phyloP scores from a whole-genome alignment of 1,140 invertebrate species.

The Halictus rubicundus region DNA sequence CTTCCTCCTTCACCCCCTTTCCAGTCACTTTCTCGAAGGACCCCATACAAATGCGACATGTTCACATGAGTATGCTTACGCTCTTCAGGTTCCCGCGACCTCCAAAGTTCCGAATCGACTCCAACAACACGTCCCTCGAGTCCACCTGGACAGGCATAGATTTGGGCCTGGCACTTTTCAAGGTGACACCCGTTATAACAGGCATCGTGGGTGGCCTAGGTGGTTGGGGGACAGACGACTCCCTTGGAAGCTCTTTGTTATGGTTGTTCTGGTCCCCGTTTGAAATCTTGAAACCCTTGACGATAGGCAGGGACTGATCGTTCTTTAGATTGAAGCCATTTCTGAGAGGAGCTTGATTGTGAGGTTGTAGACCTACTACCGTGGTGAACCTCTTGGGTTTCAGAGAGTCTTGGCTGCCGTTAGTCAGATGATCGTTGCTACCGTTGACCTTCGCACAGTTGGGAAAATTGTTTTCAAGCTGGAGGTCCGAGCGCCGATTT shows the following conservation, averaged over 20 bases:
- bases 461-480: background rate
- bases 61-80: conserved; percentile 71
- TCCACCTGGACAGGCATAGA: conserved; percentile 76
- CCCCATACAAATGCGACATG: background rate
- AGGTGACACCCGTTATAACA: conserved; percentile 75
- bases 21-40: background rate
- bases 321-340: conserved; percentile 32
- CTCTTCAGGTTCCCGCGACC: conserved; percentile 82
- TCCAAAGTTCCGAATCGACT: conserved; percentile 87
- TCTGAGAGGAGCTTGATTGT: conserved; percentile 32
- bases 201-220: conserved; percentile 77
- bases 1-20: background rate
- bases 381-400: conserved; percentile 62
- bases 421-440: background rate
- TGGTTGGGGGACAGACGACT: conserved; percentile 5
- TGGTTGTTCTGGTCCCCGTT: conserved; percentile 1
- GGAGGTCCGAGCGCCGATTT: conserved; percentile 65
- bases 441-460: conserved; percentile 1
- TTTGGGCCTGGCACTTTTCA: conserved; percentile 74
- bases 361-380: conserved; percentile 56
- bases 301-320: conserved; percentile 55
- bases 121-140: conserved; percentile 84
- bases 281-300: conserved; percentile 67
- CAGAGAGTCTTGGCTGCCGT: background rate
- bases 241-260: background rate